These are phyloP conservation scores for Cephalopterus ornatus DNA, from an alignment of 2,113 vertebrate genomes.

Conservation along the genomic window DNA sequence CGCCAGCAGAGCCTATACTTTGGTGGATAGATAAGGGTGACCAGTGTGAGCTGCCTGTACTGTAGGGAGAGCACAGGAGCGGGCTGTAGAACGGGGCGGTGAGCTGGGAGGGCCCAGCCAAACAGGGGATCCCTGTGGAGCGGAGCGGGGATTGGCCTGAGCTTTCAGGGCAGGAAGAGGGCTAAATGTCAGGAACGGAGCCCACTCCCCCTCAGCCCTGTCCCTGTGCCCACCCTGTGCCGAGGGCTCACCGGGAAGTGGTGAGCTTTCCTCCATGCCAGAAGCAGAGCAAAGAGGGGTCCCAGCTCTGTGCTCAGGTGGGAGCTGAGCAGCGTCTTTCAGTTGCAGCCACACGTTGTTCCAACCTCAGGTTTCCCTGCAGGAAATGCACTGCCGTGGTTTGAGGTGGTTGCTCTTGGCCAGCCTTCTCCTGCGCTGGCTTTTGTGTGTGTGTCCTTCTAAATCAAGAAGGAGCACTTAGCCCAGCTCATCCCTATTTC, in stretches of 20 bases:
- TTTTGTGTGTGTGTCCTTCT: not conserved
- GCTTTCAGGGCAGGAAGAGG: not conserved
- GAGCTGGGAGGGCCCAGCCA: not conserved
- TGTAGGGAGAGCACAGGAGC: not conserved
- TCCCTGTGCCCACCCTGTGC: not conserved
- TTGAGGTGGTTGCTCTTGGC: not conserved
- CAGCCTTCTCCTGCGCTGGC: fast-evolving
- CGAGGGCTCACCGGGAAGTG: not conserved
- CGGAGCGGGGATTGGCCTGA: fast-evolving
- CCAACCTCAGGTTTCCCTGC: not conserved
- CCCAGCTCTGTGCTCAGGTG: fast-evolving
- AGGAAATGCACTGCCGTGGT: fast-evolving
- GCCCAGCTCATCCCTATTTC: not conserved
- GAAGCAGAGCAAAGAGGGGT: not conserved
- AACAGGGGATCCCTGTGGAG: too few species aligned
- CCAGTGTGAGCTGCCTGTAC: fast-evolving
- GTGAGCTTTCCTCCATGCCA: not conserved
- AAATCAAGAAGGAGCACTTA: not conserved
- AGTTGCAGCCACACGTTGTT: not conserved
- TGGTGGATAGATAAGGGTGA: not conserved
- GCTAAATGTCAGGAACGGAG: fast-evolving
- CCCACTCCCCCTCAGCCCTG: fast-evolving
- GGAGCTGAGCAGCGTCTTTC: not conserved
- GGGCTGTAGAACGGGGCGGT: not conserved
- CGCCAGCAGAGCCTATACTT: not conserved